Evolutionary conservation across 1,140 invertebrate species (phyloP).

Genomic region (Eumeta japonica): DNA sequence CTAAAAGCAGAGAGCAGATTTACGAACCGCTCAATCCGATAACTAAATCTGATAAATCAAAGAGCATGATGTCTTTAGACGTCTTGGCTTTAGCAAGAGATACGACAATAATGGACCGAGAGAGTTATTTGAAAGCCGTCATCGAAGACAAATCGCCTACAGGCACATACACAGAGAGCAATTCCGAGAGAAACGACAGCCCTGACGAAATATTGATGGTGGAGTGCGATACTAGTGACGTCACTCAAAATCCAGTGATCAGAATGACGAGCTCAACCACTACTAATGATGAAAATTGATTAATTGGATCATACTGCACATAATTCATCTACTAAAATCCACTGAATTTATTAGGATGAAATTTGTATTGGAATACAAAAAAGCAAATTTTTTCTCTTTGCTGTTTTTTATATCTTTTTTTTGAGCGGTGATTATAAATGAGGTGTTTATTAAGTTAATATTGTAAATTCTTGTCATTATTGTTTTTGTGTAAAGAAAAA

Average conservation of each 20-base stretch:
- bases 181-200: constrained; percentile 46
- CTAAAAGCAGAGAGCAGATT: constrained; percentile 35
- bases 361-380: not conserved
- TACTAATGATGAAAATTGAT: constrained; percentile 45
- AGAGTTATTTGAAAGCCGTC: constrained; percentile 46
- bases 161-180: constrained; percentile 47
- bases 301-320: constrained; percentile 16
- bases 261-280: constrained; percentile 46
- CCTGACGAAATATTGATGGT: constrained; percentile 51
- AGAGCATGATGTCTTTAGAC: constrained; percentile 50
- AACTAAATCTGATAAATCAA: constrained; percentile 36
- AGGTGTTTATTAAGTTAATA: too few species aligned
- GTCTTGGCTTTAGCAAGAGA: constrained; percentile 42
- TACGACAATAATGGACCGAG: constrained; percentile 38
- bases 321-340: too few species aligned
- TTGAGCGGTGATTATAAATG: not conserved
- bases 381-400: constrained; percentile 4
- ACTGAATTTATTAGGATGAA: too few species aligned
- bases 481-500: too few species aligned
- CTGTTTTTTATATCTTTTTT: not conserved
- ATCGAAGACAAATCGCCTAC: constrained; percentile 49
- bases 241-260: constrained; percentile 43
- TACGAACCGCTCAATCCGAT: constrained; percentile 31
- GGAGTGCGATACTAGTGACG: constrained; percentile 48
- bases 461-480: too few species aligned